Conservation (phyloP, 2,797 vertebrate species). For the Eremophila alpestris region DNA sequence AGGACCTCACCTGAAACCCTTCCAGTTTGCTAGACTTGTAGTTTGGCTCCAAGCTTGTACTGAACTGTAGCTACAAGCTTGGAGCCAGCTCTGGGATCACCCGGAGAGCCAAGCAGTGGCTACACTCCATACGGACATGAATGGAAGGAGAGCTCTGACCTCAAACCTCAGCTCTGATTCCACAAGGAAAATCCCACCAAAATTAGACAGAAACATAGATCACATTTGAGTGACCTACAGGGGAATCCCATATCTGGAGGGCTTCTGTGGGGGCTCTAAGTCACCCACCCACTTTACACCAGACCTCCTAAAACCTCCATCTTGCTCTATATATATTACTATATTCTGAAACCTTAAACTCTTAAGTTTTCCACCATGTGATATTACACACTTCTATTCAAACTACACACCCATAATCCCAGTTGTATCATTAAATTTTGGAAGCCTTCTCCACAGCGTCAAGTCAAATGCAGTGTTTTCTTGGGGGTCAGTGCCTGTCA, state of each 20-base stretch:
- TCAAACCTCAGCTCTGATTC: conserved; percentile 38
- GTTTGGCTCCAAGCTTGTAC: not conserved
- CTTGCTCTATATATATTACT: too few relatives aligned
- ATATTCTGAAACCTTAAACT: too few relatives aligned
- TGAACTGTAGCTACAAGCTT: not conserved
- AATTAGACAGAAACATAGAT: not conserved
- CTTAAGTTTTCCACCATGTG: too few relatives aligned
- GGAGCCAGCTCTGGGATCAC: not conserved
- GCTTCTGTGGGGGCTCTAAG: not conserved
- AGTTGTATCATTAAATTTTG: too few relatives aligned
- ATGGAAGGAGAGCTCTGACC: not conserved
- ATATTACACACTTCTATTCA: too few relatives aligned
- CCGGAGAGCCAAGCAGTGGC: not conserved
- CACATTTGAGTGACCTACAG: not conserved
- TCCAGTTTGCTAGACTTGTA: not conserved
- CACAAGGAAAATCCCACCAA: not conserved
- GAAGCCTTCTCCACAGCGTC: too few relatives aligned
- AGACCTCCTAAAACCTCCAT: too few relatives aligned
- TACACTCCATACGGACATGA: not conserved
- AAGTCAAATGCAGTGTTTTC: too few relatives aligned
- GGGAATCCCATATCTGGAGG: not conserved
- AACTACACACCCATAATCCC: too few relatives aligned
- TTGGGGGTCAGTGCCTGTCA: too few relatives aligned
- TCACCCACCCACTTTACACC: not conserved
- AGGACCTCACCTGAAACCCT: not conserved